Percentiles rank a stretch among this genome's conserved stretches.
These are phyloP conservation scores for Poeciliopsis infans DNA, from an alignment of 2,797 vertebrate species.

Conservation along the genomic window DNA sequence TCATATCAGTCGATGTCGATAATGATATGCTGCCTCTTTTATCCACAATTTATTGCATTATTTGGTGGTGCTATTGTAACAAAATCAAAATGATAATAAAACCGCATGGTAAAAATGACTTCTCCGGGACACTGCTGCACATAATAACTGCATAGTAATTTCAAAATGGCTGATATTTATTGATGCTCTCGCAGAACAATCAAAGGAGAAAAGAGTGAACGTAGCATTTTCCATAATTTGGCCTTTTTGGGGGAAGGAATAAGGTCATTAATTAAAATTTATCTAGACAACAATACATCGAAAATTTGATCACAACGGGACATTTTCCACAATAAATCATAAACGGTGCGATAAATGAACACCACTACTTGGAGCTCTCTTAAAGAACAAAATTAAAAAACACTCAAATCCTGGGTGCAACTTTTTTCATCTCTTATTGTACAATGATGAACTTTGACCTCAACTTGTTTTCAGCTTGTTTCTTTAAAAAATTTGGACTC, in stretches of 20 bases:
- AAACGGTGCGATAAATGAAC: too few species aligned
- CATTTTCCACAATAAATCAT: too few species aligned
- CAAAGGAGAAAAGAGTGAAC: too few species aligned
- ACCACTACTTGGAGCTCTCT: too few species aligned
- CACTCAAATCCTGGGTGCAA: not conserved
- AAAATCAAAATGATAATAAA: too few species aligned
- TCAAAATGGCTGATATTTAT: not conserved
- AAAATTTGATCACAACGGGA: too few species aligned
- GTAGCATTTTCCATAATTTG: not conserved
- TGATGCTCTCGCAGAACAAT: too few species aligned
- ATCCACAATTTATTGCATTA: not conserved
- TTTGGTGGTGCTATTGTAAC: not conserved
- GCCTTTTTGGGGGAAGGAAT: not conserved
- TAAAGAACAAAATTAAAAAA: too few species aligned
- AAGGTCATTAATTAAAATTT: too few species aligned
- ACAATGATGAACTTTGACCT: not conserved
- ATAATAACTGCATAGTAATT: not conserved
- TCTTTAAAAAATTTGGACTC: not conserved
- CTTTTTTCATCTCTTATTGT: not conserved
- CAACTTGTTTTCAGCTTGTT: not conserved
- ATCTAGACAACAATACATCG: too few species aligned
- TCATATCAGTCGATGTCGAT: too few species aligned
- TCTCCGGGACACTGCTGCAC: not conserved
- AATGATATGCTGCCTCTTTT: too few species aligned
- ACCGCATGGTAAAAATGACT: not conserved